Percentiles rank a stretch among this genome's conserved stretches.
Evolutionary conservation across 1,140 invertebrate species (phyloP).

Genomic region (Aphelinus certus): DNA sequence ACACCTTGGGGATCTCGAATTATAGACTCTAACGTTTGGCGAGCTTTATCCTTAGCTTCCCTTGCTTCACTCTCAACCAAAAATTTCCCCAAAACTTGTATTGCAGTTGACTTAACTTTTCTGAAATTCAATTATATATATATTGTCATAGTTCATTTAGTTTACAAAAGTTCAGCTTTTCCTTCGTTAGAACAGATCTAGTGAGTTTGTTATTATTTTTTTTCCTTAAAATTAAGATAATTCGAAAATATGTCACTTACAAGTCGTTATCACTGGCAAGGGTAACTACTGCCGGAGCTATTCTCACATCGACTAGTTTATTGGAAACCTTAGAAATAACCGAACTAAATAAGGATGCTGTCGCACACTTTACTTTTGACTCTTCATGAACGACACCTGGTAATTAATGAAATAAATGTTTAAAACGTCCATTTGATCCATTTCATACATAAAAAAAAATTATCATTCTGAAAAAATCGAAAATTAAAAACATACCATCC

Average conservation of each 20-base stretch:
- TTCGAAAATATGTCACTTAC: conserved; percentile 61
- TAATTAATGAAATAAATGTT: neutral
- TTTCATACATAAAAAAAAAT: conserved; percentile 17
- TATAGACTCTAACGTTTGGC: conserved; percentile 77
- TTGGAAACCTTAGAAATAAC: conserved; percentile 70
- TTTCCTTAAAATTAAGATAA: neutral
- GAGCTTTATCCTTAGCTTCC: conserved; percentile 76
- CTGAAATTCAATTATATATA: conserved; percentile 55
- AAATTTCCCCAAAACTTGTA: conserved; percentile 73
- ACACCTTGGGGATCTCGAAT: conserved; percentile 55
- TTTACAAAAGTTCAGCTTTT: neutral
- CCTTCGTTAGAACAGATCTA: neutral
- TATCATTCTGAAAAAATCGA: conserved; percentile 12
- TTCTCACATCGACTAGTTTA: conserved; percentile 68
- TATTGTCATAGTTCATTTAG: too few species aligned
- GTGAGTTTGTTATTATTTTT: too few species aligned
- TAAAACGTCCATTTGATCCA: too few species aligned
- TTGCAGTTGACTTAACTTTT: conserved; percentile 71
- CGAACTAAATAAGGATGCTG: conserved; percentile 71
- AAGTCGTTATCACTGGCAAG: conserved; percentile 76
- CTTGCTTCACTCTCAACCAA: conserved; percentile 69
- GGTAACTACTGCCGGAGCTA: conserved; percentile 77
- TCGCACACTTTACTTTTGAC: conserved; percentile 68
- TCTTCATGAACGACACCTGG: conserved; percentile 74
- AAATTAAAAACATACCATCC: conserved; percentile 67